Evolutionary conservation across 2,113 vertebrate genomes (phyloP).

Genomic region (Cyanoderma ruficeps): DNA sequence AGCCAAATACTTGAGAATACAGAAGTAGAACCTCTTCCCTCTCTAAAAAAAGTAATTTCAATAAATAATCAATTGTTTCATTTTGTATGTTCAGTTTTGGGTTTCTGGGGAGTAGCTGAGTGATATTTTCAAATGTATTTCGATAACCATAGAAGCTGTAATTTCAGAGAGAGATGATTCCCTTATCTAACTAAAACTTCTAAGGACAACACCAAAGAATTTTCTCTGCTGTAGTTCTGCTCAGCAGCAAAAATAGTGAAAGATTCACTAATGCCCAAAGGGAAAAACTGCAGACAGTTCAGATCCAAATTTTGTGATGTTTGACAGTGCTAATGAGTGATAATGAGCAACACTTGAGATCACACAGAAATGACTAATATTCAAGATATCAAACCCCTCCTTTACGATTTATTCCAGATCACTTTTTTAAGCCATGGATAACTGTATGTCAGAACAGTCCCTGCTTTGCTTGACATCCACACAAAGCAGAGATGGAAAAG

Average conservation of each 20-base stretch:
- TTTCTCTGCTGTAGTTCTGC: not conserved
- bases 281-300: not conserved
- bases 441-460: not conserved
- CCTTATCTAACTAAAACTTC: constrained; percentile 15
- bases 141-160: not conserved
- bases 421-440: not conserved
- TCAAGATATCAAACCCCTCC: not conserved
- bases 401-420: not conserved
- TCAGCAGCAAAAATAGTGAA: not conserved
- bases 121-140: not conserved
- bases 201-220: constrained; percentile 4
- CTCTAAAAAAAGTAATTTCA: not conserved
- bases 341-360: constrained; percentile 20
- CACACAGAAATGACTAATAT: not conserved
- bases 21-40: not conserved
- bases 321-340: constrained; percentile 8
- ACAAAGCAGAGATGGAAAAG: not conserved
- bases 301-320: not conserved
- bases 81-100: not conserved
- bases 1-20: not conserved
- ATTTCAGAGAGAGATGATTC: not conserved
- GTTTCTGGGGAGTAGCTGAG: not conserved
- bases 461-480: not conserved
- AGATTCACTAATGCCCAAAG: not conserved
- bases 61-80: not conserved